Conservation (phyloP, 2,797 vertebrate genomes). For the Pseudochromis fuscus region DNA sequence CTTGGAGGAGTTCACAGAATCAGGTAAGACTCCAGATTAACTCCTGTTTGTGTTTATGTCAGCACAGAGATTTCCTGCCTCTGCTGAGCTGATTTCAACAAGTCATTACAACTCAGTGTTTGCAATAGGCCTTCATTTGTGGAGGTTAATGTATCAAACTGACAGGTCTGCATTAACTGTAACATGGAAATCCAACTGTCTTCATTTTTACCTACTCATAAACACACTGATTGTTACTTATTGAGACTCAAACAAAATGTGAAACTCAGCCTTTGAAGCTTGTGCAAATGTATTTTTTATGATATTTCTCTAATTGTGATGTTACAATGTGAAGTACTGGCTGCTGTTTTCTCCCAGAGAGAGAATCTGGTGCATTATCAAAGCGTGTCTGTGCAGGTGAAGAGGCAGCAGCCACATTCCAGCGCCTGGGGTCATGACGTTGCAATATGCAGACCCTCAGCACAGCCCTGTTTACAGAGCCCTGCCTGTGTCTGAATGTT, state of each 20-base stretch:
- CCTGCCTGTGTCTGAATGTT: conserved; percentile 31
- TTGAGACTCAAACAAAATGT: neutral
- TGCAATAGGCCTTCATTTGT: conserved; percentile 12
- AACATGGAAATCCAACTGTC: rapidly evolving
- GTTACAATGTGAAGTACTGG: neutral
- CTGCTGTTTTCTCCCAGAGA: conserved; percentile 30
- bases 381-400: conserved; percentile 83
- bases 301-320: neutral
- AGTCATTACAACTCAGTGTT: neutral
- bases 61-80: neutral
- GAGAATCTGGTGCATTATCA: conserved; percentile 55
- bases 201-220: neutral
- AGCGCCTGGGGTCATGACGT: conserved; percentile 62
- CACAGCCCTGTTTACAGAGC: conserved; percentile 25
- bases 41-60: neutral
- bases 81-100: neutral
- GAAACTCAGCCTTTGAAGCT: neutral
- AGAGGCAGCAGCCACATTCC: conserved; percentile 76
- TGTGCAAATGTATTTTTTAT: neutral
- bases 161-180: neutral
- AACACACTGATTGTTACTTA: neutral
- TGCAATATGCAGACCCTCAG: conserved; percentile 61
- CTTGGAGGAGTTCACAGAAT: conserved; percentile 5
- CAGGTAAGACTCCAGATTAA: conserved; percentile 50
- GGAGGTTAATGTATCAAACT: conserved; percentile 3